Evolutionary conservation across 2,888 invertebrate genomes (phyloP).

Genomic region (Sphaerophoria rueppellii): DNA sequence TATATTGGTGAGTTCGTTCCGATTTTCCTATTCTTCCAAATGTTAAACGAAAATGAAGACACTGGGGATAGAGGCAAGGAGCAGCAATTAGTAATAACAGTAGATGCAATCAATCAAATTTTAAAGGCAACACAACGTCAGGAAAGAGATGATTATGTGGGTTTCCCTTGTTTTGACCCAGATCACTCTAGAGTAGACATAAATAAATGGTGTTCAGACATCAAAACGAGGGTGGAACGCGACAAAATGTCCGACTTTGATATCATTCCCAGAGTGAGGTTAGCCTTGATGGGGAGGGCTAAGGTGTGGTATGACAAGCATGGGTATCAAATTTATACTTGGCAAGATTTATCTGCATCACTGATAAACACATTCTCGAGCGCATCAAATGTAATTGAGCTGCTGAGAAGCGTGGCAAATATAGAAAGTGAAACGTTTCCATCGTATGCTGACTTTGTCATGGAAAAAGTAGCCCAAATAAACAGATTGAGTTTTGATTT

Average conservation of each 20-base stretch:
- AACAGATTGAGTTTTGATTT: too few relatives aligned
- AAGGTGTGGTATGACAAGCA: constrained; percentile 51
- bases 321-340: constrained; percentile 56
- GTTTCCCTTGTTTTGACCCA: constrained; percentile 23
- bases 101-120: background rate
- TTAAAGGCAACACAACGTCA: constrained; percentile 1
- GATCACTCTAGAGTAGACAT: background rate
- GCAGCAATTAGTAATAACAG: background rate
- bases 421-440: too few relatives aligned
- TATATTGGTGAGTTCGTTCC: too few relatives aligned
- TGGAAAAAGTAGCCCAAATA: too few relatives aligned
- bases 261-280: constrained; percentile 53
- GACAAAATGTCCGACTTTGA: constrained; percentile 55
- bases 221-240: constrained; percentile 14
- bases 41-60: background rate
- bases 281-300: constrained; percentile 39
- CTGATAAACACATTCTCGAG: constrained; percentile 21
- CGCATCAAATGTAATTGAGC: background rate
- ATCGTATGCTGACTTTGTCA: too few relatives aligned
- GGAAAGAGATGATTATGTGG: background rate
- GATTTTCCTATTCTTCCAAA: too few relatives aligned
- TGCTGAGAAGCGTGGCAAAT: too few relatives aligned
- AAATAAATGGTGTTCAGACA: too few relatives aligned
- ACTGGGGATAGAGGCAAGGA: too few relatives aligned
- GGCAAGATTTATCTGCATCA: constrained; percentile 15